phyloP scores from a whole-genome alignment of 2,113 vertebrate genomes.

The Cynocephalus volans region DNA sequence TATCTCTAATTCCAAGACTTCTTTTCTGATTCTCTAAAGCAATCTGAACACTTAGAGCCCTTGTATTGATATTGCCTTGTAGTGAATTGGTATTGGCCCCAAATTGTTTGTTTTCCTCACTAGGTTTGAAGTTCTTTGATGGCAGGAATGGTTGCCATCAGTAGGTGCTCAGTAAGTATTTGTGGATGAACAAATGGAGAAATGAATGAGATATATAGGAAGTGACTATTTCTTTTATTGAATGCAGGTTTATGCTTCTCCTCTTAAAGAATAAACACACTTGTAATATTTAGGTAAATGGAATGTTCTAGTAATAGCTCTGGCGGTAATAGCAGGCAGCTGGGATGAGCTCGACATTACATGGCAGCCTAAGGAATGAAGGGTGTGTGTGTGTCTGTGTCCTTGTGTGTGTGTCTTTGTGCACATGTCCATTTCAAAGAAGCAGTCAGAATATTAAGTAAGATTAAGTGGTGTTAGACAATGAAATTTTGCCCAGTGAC shows the following conservation, averaged over 20 bases:
- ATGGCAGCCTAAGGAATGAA: not conserved
- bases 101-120: not conserved
- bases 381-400: not conserved
- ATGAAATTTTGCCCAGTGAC: not conserved
- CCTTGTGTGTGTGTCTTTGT: not conserved
- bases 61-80: not conserved
- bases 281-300: not conserved
- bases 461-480: not conserved
- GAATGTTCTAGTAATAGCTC: not conserved
- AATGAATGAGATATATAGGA: not conserved
- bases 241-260: not conserved
- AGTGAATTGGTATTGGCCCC: not conserved
- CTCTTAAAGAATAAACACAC: not conserved
- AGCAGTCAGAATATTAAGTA: not conserved
- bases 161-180: not conserved
- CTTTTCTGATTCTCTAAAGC: not conserved
- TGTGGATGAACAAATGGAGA: not conserved
- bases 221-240: not conserved
- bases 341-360: not conserved
- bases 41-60: not conserved
- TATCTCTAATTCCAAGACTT: not conserved
- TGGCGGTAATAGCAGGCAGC: not conserved
- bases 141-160: not conserved
- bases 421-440: not conserved
- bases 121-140: not conserved